Conservation (phyloP, 2,888 invertebrate genomes). For the Nebria brevicollis region DNA sequence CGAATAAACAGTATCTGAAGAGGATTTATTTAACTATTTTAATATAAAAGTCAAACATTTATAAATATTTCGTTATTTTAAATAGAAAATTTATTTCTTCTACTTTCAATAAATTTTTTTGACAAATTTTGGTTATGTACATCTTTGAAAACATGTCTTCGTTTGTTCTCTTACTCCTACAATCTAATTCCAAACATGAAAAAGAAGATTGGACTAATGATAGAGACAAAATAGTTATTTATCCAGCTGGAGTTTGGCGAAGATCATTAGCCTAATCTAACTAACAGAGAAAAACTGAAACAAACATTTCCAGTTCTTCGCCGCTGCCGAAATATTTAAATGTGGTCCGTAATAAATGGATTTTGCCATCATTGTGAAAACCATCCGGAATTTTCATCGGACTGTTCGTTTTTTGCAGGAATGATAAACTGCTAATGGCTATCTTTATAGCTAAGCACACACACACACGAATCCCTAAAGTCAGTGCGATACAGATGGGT, state of each 20-base stretch:
- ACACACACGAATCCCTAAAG: background rate
- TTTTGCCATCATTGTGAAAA: conserved; percentile 4
- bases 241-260: background rate
- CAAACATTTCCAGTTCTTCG: background rate
- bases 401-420: conserved; percentile 35
- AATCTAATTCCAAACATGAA: background rate
- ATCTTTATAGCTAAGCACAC: conserved; percentile 31
- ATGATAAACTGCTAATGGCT: conserved; percentile 45
- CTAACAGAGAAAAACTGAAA: conserved; percentile 3
- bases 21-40: no score
- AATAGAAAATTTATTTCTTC: no score
- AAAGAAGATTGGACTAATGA: background rate
- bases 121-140: no score
- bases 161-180: no score
- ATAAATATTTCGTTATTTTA: no score
- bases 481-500: background rate
- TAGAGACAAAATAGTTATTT: background rate
- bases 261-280: background rate
- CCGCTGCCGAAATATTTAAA: conserved; percentile 30
- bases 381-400: conserved; percentile 25
- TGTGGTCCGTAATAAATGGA: conserved; percentile 27
- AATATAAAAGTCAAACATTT: no score
- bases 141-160: no score
- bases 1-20: no score
- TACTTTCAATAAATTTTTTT: no score